phyloP scores from a whole-genome alignment of 2,113 vertebrate species.

The Myodes glareolus region DNA sequence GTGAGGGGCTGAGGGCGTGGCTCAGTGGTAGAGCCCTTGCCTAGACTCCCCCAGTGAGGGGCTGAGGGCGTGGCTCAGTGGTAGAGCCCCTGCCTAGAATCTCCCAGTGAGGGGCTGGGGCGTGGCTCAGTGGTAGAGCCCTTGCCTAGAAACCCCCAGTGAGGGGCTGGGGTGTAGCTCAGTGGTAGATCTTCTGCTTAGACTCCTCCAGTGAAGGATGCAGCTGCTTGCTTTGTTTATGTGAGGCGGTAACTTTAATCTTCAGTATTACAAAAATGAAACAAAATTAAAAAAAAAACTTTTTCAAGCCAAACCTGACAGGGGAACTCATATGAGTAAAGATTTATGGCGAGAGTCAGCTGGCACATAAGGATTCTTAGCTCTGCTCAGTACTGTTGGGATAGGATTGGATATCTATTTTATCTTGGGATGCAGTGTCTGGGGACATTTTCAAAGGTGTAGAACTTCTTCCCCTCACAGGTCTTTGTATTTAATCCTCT shows the following conservation, averaged over 20 bases:
- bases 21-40: neutral
- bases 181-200: neutral
- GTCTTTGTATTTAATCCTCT: neutral
- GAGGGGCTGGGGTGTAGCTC: neutral
- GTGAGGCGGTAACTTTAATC: neutral
- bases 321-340: neutral
- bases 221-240: neutral
- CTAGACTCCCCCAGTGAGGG: neutral
- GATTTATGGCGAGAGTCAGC: neutral
- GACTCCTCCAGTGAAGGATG: neutral
- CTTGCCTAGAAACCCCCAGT: neutral
- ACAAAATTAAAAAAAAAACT: neutral
- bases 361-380: neutral
- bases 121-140: neutral
- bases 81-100: neutral
- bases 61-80: neutral
- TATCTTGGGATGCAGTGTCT: neutral
- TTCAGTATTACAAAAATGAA: neutral
- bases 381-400: neutral
- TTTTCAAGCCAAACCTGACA: neutral
- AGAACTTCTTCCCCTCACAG: neutral
- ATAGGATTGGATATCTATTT: neutral
- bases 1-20: neutral
- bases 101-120: neutral
- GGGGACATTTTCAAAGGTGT: neutral